Evolutionary conservation across 2,888 invertebrate genomes (phyloP).

Genomic region (Syrphus vitripennis): DNA sequence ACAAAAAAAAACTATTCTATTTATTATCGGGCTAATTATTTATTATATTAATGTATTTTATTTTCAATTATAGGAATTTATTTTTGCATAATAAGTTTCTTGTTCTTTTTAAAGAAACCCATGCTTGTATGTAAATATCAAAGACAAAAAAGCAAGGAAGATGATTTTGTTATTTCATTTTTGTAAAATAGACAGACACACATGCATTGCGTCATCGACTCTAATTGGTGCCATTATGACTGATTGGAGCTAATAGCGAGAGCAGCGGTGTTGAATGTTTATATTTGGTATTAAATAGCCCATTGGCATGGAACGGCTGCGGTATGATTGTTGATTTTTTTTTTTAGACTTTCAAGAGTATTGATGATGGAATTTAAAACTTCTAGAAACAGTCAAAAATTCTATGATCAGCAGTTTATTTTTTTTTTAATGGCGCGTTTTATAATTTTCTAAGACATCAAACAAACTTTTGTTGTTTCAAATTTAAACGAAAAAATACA

Average conservation of each 20-base stretch:
- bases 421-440: neutral
- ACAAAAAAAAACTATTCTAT: neutral
- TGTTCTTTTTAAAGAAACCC: neutral
- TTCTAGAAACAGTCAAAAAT: neutral
- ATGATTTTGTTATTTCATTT: neutral
- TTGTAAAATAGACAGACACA: constrained; percentile 1
- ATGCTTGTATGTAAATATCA: neutral
- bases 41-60: neutral
- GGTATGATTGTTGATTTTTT: neutral
- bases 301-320: neutral
- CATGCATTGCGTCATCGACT: constrained; percentile 51
- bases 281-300: constrained; percentile 8
- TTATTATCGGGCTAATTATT: neutral
- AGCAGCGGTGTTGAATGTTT: constrained; percentile 20
- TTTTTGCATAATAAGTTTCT: neutral
- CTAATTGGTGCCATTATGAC: constrained; percentile 56
- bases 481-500: no score
- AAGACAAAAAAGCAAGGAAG: neutral
- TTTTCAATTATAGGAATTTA: neutral
- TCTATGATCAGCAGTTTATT: neutral
- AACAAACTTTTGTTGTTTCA: no score
- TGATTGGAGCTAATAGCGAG: constrained; percentile 51
- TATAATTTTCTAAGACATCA: no score
- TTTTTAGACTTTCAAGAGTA: neutral
- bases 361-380: neutral